Evolutionary conservation across 2,888 invertebrate genomes (phyloP), one percentile per base, ranked within the genome.

Genomic region (Aspidiotus destructor): DNA sequence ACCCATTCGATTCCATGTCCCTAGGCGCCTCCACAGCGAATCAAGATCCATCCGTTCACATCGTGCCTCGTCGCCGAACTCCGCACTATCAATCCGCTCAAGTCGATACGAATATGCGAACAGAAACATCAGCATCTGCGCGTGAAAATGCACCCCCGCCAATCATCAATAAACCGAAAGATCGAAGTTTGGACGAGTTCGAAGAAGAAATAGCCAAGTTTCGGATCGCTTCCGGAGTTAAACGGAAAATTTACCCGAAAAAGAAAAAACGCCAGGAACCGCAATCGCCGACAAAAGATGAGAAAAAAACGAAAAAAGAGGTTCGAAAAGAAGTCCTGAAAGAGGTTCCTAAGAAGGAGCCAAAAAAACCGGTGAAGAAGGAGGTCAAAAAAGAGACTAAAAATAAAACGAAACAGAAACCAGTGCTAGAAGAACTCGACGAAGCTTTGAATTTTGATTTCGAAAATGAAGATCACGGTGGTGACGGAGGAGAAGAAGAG

Each of bases 401-500:
- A 40, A 58, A 7, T 13, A 40, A 7, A 40, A 40, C 8, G 28
- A 58, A n/a, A 15, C n/a, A 40, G 40, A 7, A 8, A 15, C n/a
- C n/a, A 11, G 17, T 16, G 28, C 28, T 28, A 5, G 57, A 17
- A 8, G 7, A n/a, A 3, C 5, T n/a, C 6, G 40, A 40, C 41
- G 10, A 42, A 7, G 17, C 8, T 28, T 28, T 28, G 28, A 28
- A 28, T 28, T 28, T 28, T 5, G 10, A 13, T 48, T 48, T 48
- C 40, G 65, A 65, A 8, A 55, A 64, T 13, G 57, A 44, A 7
- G 65, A 57, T 10, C 44, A 57, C 6, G 28, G 44, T 7, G n/a
- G 55, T 10, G 42, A 28, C 40, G 57, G 58, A 17, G 65, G 58
- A n/a, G 65, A 65, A n/a, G 65, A 65, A 41, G 65, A 65, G 48